Evolutionary conservation across 2,113 vertebrate genomes (phyloP), one percentile per base, ranked within the genome.

Genomic region (Todiramphus saurophagus): DNA sequence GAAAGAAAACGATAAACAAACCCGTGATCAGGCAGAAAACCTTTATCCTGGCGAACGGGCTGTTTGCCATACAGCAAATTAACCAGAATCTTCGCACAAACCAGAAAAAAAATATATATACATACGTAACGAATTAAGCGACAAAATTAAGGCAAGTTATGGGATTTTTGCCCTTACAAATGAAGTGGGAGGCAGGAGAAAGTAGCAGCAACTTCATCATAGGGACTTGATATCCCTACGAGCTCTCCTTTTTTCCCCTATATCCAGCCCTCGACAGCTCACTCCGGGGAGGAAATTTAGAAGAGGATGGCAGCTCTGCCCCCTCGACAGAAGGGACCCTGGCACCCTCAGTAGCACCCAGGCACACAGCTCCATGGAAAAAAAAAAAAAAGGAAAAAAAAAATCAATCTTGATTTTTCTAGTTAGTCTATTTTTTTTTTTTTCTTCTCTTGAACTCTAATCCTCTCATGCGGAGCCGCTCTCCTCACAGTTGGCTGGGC

Each of bases 181-280:
- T 12, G 33, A 83, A 84, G 9, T 2, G 18, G 33, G 73, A 46
- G 48, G 56, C 19, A 53, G 31, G 6, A 83, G 39, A 90, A 30
- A 39, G n/a, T 27, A 75, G 6, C 1, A 56, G 37, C 73, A 48
- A 41, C 23, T 51, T 51, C 5, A 41, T 30, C 27, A n/a, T 41
- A 75, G 33, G n/a, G 46, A 73, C 30, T 35, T 7, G 35, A 2
- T 24, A 5, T 5, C n/a, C 55, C 51, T 8, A 11, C 3, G 13
- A 63, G 3, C 37, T 50, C 53, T 19, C 10, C 11, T 24, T 19
- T 43, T n/a, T 63, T 23, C 1, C 0, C 44, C 9, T 1, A 0
- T 37, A 20, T 23, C 16, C 83, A 77, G n/a, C 55, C 48, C 60
- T 5, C 13, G n/a, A 43, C 4, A 3, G 19, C 15, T 31, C 2